phyloP scores from a whole-genome alignment of 92 coral and sea anemone genomes.

The Phymanthus crucifer region DNA sequence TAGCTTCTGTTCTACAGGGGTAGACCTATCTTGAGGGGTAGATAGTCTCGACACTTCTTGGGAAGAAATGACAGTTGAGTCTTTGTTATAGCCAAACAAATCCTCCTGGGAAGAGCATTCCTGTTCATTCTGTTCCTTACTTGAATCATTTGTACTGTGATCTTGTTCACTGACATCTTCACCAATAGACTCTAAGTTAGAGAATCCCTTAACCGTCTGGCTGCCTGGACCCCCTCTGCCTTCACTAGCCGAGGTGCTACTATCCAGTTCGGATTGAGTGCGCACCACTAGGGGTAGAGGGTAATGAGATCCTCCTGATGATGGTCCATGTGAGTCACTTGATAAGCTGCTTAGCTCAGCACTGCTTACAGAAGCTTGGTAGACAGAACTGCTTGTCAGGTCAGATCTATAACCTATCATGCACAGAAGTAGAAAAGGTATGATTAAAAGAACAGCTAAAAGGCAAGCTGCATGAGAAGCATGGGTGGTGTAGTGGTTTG shows the following conservation, averaged over 20 bases:
- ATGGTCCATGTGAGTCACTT: slow-evolving; percentile 37
- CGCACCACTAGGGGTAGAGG: slow-evolving; percentile 25
- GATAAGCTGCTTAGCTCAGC: slow-evolving; percentile 57
- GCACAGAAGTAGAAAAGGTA: not conserved
- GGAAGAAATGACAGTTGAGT: slow-evolving; percentile 30
- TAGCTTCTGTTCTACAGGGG: slow-evolving; percentile 49
- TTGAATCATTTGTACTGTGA: not conserved
- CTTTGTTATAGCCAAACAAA: slow-evolving; percentile 47
- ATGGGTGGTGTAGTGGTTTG: too few species aligned
- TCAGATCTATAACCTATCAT: slow-evolving; percentile 33
- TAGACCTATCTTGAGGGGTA: slow-evolving; percentile 57
- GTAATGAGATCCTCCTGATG: slow-evolving; percentile 35
- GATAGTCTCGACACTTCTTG: slow-evolving; percentile 49
- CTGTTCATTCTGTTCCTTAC: slow-evolving; percentile 36
- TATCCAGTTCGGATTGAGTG: slow-evolving; percentile 51
- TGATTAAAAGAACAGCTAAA: too few species aligned
- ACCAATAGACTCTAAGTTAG: slow-evolving; percentile 21
- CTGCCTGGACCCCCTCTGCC: slow-evolving; percentile 40
- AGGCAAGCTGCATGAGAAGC: too few species aligned
- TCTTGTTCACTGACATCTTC: slow-evolving; percentile 14
- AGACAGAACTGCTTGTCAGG: slow-evolving; percentile 22
- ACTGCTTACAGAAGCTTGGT: slow-evolving; percentile 49
- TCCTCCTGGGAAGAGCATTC: slow-evolving; percentile 68
- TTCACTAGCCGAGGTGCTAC: slow-evolving; percentile 51
- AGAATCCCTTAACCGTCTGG: not conserved